Percentiles rank a stretch among this genome's conserved stretches.
Evolutionary conservation across 2,797 vertebrate species (phyloP).

Genomic region (Sebastes goodei): DNA sequence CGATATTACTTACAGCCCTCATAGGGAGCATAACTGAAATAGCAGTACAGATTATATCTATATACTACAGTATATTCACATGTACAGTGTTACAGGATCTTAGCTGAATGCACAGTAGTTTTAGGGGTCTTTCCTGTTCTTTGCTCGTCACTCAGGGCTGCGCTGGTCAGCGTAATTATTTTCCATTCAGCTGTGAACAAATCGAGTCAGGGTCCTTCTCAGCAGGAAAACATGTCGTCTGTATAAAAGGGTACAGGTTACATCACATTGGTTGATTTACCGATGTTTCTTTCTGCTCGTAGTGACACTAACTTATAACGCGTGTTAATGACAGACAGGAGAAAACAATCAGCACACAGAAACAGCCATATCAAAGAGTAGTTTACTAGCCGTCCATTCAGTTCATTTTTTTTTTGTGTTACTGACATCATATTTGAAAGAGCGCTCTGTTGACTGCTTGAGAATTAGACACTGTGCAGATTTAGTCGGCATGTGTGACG

Average conservation of each 20-base stretch:
- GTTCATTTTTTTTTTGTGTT: background rate
- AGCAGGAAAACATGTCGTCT: slow-evolving; percentile 3
- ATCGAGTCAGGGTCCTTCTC: slow-evolving; percentile 31
- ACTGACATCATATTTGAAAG: background rate
- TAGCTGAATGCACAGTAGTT: slow-evolving; percentile 18
- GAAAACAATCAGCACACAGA: background rate
- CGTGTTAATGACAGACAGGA: background rate
- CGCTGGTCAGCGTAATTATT: slow-evolving; percentile 23
- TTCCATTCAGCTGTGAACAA: slow-evolving; percentile 43
- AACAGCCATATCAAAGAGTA: slow-evolving; percentile 30
- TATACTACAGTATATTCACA: slow-evolving; percentile 8
- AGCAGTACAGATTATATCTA: slow-evolving; percentile 23
- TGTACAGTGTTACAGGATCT: slow-evolving; percentile 37
- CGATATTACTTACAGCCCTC: slow-evolving; percentile 34
- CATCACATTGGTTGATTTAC: background rate
- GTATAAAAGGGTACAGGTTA: background rate
- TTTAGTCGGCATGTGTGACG: background rate
- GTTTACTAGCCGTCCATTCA: background rate
- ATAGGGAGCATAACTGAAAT: slow-evolving; percentile 44
- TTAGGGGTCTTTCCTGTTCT: slow-evolving; percentile 22
- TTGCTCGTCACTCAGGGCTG: slow-evolving; percentile 68
- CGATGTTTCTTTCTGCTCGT: background rate
- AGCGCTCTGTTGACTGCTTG: background rate
- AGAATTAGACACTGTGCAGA: slow-evolving; percentile 1
- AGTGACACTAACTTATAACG: background rate